These are phyloP conservation scores for Pluvialis apricaria DNA, from an alignment of 2,113 vertebrate genomes.

Conservation along the genomic window DNA sequence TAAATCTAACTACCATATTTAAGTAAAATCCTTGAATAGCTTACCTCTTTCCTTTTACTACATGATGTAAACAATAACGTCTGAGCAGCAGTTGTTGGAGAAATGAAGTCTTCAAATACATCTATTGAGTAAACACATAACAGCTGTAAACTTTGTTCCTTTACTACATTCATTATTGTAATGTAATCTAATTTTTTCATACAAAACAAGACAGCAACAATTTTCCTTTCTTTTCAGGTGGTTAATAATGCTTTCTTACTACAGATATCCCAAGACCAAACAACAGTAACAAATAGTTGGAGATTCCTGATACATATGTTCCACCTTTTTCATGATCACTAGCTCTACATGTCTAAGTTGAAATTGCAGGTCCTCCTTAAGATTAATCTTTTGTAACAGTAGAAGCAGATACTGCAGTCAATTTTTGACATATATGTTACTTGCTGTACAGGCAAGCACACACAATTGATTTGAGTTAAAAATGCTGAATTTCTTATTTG, in stretches of 20 bases:
- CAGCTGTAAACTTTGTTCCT: neutral
- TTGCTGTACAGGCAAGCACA: neutral
- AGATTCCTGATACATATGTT: neutral
- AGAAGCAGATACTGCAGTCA: neutral
- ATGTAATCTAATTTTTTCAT: neutral
- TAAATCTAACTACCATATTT: neutral
- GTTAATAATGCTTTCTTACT: neutral
- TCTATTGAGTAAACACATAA: constrained; percentile 73
- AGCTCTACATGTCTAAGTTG: neutral
- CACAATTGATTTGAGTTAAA: neutral
- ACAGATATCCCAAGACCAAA: neutral
- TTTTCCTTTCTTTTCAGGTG: neutral
- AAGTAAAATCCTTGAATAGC: neutral
- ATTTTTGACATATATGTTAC: neutral
- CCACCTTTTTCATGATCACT: neutral
- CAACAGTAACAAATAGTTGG: neutral
- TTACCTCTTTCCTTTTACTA: constrained; percentile 98
- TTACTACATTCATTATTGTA: neutral
- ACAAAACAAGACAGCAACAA: neutral
- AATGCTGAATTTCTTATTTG: neutral
- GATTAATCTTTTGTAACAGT: neutral
- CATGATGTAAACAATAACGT: constrained; percentile 96
- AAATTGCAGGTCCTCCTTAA: neutral
- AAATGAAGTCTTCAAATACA: constrained; percentile 99
- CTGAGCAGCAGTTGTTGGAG: constrained; percentile 96